A percentile compares a stretch with the other conserved stretches of the same genome.
Conservation (phyloP, 2,113 vertebrate genomes). For the Ailuropoda melanoleuca region DNA sequence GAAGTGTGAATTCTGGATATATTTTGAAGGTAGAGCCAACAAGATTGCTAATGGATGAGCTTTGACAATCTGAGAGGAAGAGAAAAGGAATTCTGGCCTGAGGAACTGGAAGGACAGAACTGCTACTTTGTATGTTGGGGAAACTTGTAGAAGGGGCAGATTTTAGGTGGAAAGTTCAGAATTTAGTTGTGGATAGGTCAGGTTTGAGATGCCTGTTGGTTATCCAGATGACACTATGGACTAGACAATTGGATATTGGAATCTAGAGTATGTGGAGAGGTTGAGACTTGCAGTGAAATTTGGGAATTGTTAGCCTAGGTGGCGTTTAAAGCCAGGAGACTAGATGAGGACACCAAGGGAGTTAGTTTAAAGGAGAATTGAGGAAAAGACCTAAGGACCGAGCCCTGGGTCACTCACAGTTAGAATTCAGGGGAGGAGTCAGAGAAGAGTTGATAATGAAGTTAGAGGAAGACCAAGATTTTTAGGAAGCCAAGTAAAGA, state of each 20-base stretch:
- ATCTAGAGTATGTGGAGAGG: background rate
- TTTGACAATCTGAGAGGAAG: background rate
- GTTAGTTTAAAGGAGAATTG: background rate
- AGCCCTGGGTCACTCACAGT: background rate
- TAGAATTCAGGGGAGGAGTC: background rate
- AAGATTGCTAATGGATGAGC: background rate
- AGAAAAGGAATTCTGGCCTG: background rate
- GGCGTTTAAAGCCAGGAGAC: background rate
- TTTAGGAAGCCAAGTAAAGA: background rate
- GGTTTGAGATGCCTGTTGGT: background rate
- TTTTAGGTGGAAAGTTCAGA: background rate
- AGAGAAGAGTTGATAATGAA: background rate
- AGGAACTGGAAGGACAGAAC: background rate
- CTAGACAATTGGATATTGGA: background rate
- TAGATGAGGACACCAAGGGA: background rate
- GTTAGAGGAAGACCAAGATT: background rate
- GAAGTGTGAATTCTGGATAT: background rate
- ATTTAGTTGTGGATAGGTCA: background rate
- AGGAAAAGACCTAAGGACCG: background rate
- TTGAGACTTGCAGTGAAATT: background rate
- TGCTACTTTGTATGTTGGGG: background rate
- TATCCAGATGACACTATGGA: background rate
- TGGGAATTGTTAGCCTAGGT: background rate
- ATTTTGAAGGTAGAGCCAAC: background rate
- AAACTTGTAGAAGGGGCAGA: background rate